These are phyloP conservation scores for Ameiurus melas DNA, from an alignment of 2,113 vertebrate genomes.

Conservation along the genomic window DNA sequence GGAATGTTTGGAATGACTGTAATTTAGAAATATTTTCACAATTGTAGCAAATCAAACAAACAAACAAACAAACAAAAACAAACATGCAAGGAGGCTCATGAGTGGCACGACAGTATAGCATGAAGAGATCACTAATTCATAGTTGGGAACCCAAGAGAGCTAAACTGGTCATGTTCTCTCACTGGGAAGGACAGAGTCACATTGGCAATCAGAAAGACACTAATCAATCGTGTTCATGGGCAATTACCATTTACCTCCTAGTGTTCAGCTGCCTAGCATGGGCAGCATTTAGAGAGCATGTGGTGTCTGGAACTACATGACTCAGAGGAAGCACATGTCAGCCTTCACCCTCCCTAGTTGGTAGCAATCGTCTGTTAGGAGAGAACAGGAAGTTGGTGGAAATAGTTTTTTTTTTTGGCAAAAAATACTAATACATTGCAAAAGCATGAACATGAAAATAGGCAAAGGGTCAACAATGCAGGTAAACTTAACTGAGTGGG, in stretches of 20 bases:
- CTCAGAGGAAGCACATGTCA: neutral
- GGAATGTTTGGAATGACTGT: no score
- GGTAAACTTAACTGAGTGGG: neutral
- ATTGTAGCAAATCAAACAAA: no score
- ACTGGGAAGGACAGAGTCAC: neutral
- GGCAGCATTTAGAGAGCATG: neutral
- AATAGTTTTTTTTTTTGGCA: no score
- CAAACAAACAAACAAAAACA: no score
- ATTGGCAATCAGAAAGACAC: neutral
- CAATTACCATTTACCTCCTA: neutral
- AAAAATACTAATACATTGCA: no score
- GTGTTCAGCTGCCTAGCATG: neutral
- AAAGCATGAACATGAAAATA: no score
- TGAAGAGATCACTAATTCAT: neutral
- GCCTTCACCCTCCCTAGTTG: no score
- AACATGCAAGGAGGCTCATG: no score
- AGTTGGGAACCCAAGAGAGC: neutral
- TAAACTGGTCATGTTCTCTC: neutral
- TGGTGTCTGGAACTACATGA: neutral
- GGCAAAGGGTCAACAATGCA: no score
- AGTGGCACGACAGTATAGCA: no score
- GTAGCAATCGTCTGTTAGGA: neutral
- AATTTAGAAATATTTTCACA: no score
- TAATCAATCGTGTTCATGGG: neutral
- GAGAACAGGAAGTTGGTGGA: neutral